phyloP scores from a whole-genome alignment of 1,140 invertebrate genomes.

The Dendroctonus valens region DNA sequence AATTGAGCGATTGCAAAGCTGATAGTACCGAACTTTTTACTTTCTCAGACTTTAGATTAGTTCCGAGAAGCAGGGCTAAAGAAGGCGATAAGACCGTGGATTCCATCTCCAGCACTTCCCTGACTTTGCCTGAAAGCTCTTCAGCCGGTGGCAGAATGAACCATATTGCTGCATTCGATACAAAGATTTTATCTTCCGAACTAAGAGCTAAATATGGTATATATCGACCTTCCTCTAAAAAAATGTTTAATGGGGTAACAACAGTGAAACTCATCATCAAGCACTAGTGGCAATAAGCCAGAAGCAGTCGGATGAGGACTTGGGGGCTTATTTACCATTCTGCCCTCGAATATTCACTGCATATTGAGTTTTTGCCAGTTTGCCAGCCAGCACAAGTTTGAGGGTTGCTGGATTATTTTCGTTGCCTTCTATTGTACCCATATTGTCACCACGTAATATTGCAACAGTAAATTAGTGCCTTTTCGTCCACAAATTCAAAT shows the following conservation, averaged over 20 bases:
- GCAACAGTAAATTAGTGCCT: too few relatives aligned
- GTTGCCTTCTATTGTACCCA: slow-evolving; percentile 49
- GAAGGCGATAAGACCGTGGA: slow-evolving; percentile 63
- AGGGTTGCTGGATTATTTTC: slow-evolving; percentile 69
- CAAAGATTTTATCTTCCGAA: slow-evolving; percentile 55
- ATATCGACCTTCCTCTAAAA: slow-evolving; percentile 43
- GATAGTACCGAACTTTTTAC: slow-evolving; percentile 52
- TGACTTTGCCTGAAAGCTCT: slow-evolving; percentile 50
- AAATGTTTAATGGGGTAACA: slow-evolving; percentile 28
- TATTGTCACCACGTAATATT: neutral
- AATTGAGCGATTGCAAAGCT: slow-evolving; percentile 53
- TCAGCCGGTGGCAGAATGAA: slow-evolving; percentile 52
- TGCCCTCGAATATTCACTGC: slow-evolving; percentile 53
- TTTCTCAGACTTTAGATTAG: slow-evolving; percentile 53
- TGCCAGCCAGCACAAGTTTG: slow-evolving; percentile 66
- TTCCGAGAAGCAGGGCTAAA: slow-evolving; percentile 51
- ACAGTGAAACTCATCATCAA: neutral
- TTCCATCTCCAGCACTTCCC: slow-evolving; percentile 77
- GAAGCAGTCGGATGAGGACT: neutral
- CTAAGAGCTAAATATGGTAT: slow-evolving; percentile 56
- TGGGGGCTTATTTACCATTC: slow-evolving; percentile 12
- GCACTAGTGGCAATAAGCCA: neutral
- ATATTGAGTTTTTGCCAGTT: slow-evolving; percentile 58
- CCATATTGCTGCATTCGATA: slow-evolving; percentile 57
- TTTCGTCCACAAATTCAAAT: too few relatives aligned